phyloP scores from a whole-genome alignment of 2,113 vertebrate genomes.

The Caranx ignobilis region DNA sequence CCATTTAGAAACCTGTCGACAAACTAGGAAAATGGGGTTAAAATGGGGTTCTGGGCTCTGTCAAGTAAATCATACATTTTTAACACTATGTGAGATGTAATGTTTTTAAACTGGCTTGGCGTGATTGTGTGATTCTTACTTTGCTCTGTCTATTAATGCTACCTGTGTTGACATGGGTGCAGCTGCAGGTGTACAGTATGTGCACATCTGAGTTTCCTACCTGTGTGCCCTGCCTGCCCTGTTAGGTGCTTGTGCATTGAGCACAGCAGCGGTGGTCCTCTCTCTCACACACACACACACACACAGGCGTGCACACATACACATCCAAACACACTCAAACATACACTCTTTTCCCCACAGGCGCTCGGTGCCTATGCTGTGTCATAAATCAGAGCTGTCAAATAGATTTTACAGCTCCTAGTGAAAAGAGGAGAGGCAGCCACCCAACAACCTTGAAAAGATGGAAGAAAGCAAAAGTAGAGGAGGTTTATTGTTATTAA shows the following conservation, averaged over 20 bases:
- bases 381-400: slow-evolving; percentile 84
- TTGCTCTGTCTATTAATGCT: neutral
- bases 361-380: slow-evolving; percentile 66
- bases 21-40: neutral
- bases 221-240: slow-evolving; percentile 27
- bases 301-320: slow-evolving; percentile 38
- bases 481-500: slow-evolving; percentile 64
- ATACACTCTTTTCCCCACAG: slow-evolving; percentile 60
- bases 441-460: slow-evolving; percentile 78
- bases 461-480: slow-evolving; percentile 68
- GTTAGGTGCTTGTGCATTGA: slow-evolving; percentile 63
- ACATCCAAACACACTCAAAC: slow-evolving; percentile 64
- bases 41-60: neutral
- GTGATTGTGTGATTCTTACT: too few species aligned
- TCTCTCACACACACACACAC: slow-evolving; percentile 9
- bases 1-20: neutral
- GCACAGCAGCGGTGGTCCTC: slow-evolving; percentile 58
- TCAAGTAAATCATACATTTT: neutral
- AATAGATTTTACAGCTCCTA: slow-evolving; percentile 77
- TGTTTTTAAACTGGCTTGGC: neutral
- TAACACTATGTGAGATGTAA: neutral
- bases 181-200: neutral
- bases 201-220: slow-evolving; percentile 16
- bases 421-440: slow-evolving; percentile 72
- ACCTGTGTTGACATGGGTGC: neutral